Base-by-base conservation (phyloP, 64 coral and sea anemone genomes). In the Stichodactyla mertensii region DNA sequence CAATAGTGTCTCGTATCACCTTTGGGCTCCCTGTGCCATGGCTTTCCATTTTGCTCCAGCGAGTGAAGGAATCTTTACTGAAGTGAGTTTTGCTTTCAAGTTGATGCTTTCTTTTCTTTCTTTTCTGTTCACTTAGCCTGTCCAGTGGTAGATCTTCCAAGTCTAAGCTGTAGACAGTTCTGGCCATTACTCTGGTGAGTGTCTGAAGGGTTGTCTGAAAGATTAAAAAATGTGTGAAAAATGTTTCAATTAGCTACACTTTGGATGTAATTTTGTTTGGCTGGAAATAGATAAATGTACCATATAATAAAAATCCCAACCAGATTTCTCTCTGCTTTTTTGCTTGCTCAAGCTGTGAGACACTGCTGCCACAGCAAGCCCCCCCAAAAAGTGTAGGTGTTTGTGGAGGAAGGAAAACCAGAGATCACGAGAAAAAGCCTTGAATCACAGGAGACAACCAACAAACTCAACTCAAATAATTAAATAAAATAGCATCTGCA, bases 121-220 rank as follows among this genome's bases (percentile, higher is more conserved):
- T 89, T 64, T 98, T 98, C 69, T 92, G 95, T 79, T 98, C 92
- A 28, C 92, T 98, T 7, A 98, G 95, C 77, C 89, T 94, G 82
- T 89, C 92, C 64, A 98, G 77, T 57, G 95, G 95, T 71, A 98
- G 92, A 88, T 98, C 92, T 31, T 70, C 90, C 58, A 98, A 87
- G 55, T 98, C 93, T 12, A 94, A 54, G 18, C 87, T 88, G 61
- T 98, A 94, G 8, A 98, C 87, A 59, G 92, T 92, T 62, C 92
- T 92, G 7, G 95, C 92, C 78, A 98, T 91, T 7, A 98, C 95
- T 31, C 95, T 88, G 6, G 95, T 98, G 15, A 98, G 27, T 19
- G 93, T 98, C 77, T 94, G 88, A 83, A 98, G 93, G n/a, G 95
- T 98, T 31, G 85, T 82, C 95, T 98, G 52, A 31, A 80, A 88